These are phyloP conservation scores for Patagioenas fasciata DNA, from an alignment of 2,113 vertebrate genomes.

Conservation along the genomic window DNA sequence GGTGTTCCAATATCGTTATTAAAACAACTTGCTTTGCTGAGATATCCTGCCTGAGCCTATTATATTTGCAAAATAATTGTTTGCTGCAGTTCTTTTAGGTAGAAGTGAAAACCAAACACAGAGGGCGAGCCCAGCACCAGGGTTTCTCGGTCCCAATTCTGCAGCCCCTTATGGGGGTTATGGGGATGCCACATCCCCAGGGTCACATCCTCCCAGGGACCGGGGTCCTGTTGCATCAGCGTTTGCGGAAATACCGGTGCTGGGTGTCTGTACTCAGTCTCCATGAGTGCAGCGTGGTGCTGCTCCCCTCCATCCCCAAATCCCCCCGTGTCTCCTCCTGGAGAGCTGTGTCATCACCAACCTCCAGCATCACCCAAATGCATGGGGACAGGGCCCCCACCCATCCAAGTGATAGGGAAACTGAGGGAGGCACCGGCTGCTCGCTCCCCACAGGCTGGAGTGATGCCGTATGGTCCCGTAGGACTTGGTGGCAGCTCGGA, in stretches of 20 bases:
- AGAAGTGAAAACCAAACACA: not conserved
- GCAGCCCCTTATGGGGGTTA: no score
- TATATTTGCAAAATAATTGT: no score
- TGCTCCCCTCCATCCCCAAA: not conserved
- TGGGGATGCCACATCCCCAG: not conserved
- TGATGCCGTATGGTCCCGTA: rapidly evolving
- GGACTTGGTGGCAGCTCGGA: rapidly evolving
- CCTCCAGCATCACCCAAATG: not conserved
- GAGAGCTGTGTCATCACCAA: rapidly evolving
- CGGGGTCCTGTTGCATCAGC: rapidly evolving
- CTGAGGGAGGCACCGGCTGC: not conserved
- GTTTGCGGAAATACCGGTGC: rapidly evolving
- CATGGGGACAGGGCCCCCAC: not conserved
- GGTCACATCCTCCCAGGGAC: not conserved
- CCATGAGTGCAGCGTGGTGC: rapidly evolving
- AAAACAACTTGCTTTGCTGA: no score
- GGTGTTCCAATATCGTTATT: no score
- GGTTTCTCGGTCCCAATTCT: no score
- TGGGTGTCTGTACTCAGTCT: not conserved
- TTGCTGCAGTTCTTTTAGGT: not conserved
- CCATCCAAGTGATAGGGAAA: not conserved
- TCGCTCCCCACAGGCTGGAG: not conserved
- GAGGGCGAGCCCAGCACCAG: no score
- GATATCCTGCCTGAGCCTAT: no score
- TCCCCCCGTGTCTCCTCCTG: not conserved